Evolutionary conservation across 1,140 invertebrate species (phyloP).

Genomic region (Bombus superbus): DNA sequence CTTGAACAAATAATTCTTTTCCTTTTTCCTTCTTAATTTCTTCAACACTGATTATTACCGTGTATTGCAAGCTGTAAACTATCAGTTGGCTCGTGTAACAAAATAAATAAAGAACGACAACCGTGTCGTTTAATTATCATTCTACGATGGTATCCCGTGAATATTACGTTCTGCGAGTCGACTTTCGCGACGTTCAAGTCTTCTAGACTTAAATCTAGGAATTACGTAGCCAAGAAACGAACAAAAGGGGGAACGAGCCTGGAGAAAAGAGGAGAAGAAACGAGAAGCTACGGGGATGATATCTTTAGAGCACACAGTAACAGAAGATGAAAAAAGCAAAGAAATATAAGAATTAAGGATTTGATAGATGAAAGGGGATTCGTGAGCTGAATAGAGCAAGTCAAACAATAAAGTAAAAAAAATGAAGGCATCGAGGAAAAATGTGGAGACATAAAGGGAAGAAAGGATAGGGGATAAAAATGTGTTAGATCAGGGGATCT

Average conservation of each 20-base stretch:
- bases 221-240: background rate
- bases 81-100: no score
- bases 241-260: background rate
- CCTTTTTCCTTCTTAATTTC: background rate
- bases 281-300: no score
- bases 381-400: background rate
- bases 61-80: no score
- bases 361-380: constrained; percentile 10
- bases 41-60: background rate
- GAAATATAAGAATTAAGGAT: constrained; percentile 19
- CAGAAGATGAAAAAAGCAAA: background rate
- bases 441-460: constrained; percentile 27
- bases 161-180: background rate
- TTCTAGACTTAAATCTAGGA: constrained; percentile 7
- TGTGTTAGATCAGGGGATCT: background rate
- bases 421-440: constrained; percentile 1
- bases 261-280: background rate
- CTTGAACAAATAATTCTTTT: background rate
- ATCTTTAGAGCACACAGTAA: background rate
- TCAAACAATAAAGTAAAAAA: background rate
- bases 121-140: background rate
- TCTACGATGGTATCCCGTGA: background rate
- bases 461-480: constrained; percentile 28
- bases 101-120: no score
- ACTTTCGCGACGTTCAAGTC: background rate